Percentiles rank a stretch among this genome's conserved stretches.
Conservation (phyloP, 2,888 invertebrate species). For the Pyralis farinalis region DNA sequence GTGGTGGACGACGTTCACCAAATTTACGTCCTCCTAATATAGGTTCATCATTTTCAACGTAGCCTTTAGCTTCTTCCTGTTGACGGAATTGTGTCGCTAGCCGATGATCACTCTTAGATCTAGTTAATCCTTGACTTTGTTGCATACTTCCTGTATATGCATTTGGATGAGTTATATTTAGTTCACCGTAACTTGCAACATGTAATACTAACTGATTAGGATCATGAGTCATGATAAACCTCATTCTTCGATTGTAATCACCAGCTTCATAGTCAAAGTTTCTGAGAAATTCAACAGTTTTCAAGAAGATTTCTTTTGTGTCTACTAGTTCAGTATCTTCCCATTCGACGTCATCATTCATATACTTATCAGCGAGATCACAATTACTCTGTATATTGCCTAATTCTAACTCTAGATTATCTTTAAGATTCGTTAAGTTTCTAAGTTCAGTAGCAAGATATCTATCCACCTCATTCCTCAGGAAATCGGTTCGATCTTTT, state of each 20-base stretch:
- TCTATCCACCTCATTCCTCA: conserved; percentile 94
- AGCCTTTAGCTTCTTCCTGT: conserved; percentile 87
- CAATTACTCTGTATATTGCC: conserved; percentile 98
- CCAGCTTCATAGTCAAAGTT: conserved; percentile 97
- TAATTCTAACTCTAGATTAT: conserved; percentile 96
- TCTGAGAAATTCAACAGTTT: conserved; percentile 96
- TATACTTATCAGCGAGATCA: conserved; percentile 96
- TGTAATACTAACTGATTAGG: conserved; percentile 94
- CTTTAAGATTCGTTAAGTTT: conserved; percentile 92
- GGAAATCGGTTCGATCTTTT: conserved; percentile 93
- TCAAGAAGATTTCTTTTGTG: conserved; percentile 97
- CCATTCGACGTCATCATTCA: conserved; percentile 94
- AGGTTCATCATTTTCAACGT: conserved; percentile 85
- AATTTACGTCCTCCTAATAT: conserved; percentile 88
- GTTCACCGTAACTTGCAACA: conserved; percentile 93
- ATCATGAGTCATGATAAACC: conserved; percentile 94
- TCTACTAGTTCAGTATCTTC: conserved; percentile 96
- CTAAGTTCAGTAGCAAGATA: conserved; percentile 94
- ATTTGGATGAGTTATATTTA: conserved; percentile 87
- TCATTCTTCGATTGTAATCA: conserved; percentile 91
- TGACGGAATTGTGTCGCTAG: conserved; percentile 93
- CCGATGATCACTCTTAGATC: conserved; percentile 96
- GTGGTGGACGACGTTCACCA: conserved; percentile 84
- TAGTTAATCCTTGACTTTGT: conserved; percentile 88
- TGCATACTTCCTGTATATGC: conserved; percentile 82